Conservation (phyloP, 2,888 invertebrate genomes). For the Phaedon cochleariae region DNA sequence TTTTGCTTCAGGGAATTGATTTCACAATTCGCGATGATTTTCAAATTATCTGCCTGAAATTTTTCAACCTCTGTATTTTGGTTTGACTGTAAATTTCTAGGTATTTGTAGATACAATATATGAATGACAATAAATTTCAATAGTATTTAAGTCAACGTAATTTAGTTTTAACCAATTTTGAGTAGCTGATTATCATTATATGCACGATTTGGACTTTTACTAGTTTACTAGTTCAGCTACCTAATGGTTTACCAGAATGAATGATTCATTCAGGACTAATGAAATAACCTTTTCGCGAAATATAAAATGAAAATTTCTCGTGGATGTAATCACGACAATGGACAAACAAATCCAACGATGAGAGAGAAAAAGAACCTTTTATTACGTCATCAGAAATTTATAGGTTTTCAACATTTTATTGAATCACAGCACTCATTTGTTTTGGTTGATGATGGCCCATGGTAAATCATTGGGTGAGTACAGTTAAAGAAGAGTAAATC, state of each 20-base stretch:
- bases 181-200: conserved; percentile 22
- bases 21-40: neutral
- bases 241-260: conserved; percentile 9
- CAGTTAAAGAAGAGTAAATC: conserved; percentile 20
- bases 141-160: neutral
- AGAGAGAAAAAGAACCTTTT: no score
- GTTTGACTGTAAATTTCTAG: no score
- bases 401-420: neutral
- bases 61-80: no score
- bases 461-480: conserved; percentile 26
- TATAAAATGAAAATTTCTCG: neutral
- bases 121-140: neutral
- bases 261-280: no score
- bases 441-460: no score
- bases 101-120: neutral
- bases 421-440: no score
- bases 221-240: neutral
- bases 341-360: no score
- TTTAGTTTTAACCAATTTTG: conserved; percentile 13
- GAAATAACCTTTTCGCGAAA: neutral
- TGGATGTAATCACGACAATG: no score
- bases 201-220: conserved; percentile 46
- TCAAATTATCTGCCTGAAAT: neutral
- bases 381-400: no score
- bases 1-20: neutral